These are phyloP conservation scores for Erinaceus europaeus DNA, from an alignment of 2,113 vertebrate genomes.

Conservation along the genomic window DNA sequence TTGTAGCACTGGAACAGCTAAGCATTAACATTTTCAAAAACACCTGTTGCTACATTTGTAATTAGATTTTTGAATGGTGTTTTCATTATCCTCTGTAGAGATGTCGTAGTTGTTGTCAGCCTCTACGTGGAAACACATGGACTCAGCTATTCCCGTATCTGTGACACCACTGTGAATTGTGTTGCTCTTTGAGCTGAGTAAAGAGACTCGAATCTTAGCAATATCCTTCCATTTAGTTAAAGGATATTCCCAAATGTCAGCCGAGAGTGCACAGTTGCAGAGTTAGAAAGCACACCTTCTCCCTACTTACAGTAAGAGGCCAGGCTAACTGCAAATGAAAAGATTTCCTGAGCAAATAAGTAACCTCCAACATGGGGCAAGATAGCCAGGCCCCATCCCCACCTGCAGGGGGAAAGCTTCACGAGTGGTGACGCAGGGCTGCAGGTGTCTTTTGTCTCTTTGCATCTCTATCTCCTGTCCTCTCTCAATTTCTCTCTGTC, in stretches of 20 bases:
- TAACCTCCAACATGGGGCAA: neutral
- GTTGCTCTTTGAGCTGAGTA: slow-evolving; percentile 3
- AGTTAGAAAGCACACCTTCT: neutral
- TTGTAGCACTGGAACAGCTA: slow-evolving; percentile 45
- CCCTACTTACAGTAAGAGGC: neutral
- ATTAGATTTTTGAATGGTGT: slow-evolving; percentile 36
- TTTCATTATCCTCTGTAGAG: neutral
- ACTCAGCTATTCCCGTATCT: slow-evolving; percentile 22
- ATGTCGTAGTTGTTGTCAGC: neutral
- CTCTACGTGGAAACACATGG: slow-evolving; percentile 22
- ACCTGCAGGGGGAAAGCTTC: too few relatives aligned
- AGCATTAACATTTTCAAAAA: slow-evolving; percentile 59
- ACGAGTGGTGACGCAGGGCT: too few relatives aligned
- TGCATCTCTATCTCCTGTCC: too few relatives aligned
- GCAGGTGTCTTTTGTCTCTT: too few relatives aligned
- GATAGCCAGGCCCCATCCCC: too few relatives aligned
- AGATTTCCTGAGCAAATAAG: neutral
- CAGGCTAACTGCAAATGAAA: neutral
- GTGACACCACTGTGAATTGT: neutral
- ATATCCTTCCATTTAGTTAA: slow-evolving; percentile 48
- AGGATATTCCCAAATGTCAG: slow-evolving; percentile 47
- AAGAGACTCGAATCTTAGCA: slow-evolving; percentile 44
- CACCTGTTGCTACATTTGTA: slow-evolving; percentile 31
- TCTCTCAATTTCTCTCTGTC: too few relatives aligned
- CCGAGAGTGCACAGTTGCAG: neutral